Conservation (phyloP, 2,888 invertebrate genomes). For the Auanema freiburgensis region DNA sequence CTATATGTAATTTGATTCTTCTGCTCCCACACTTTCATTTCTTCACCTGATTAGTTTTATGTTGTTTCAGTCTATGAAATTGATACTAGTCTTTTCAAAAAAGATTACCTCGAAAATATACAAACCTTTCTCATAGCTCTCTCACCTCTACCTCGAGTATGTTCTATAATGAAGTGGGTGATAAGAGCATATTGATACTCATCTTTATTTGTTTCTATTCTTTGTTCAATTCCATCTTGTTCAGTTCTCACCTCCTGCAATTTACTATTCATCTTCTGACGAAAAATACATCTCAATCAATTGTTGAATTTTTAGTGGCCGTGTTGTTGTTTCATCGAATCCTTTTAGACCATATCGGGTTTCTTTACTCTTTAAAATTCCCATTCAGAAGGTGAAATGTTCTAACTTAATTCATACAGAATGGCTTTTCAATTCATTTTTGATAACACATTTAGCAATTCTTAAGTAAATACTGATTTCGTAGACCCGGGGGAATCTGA, state of each 20-base stretch:
- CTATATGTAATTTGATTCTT: background rate
- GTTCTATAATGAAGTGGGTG: slow-evolving; percentile 1
- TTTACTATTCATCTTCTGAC: background rate
- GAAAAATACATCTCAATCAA: background rate
- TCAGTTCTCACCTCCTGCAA: background rate
- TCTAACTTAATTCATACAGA: background rate
- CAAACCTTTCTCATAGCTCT: background rate
- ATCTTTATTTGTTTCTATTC: background rate
- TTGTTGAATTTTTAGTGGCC: too few species aligned
- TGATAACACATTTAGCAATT: background rate
- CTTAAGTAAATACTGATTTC: background rate
- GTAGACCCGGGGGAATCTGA: slow-evolving; percentile 7
- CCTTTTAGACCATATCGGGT: background rate
- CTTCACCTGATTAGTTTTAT: background rate
- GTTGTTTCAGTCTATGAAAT: background rate
- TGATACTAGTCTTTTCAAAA: too few species aligned
- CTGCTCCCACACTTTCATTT: background rate
- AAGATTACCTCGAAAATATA: too few species aligned
- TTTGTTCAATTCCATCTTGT: background rate
- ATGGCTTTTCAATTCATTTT: background rate
- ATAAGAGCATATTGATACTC: too few species aligned
- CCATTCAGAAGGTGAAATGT: slow-evolving; percentile 1
- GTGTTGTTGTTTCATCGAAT: too few species aligned
- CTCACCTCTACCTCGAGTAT: background rate
- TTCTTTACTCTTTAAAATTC: background rate